phyloP scores from a whole-genome alignment of 2,797 vertebrate species.

The Dromococcyx pavoninus region DNA sequence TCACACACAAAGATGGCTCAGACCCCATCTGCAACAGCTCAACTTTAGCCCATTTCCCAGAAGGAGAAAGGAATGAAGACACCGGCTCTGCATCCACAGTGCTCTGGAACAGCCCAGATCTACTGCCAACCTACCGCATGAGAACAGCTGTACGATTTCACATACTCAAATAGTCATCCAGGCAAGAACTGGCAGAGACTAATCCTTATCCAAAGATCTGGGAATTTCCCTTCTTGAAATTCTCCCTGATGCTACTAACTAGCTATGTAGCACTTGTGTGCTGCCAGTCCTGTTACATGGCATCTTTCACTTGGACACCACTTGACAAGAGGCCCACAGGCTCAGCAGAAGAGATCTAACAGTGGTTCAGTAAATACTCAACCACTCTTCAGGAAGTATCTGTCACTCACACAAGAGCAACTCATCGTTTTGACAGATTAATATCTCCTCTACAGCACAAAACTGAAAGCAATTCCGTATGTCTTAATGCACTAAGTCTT shows the following conservation, averaged over 20 bases:
- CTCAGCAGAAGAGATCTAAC: neutral
- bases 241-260: neutral
- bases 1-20: conserved; percentile 32
- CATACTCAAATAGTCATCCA: neutral
- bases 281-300: neutral
- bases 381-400: neutral
- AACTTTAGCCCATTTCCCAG: conserved; percentile 33
- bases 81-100: neutral
- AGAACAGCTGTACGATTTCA: conserved; percentile 4
- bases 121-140: neutral
- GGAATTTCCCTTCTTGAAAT: conserved; percentile 26
- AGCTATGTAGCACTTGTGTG: neutral
- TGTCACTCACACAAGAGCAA: neutral
- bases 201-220: conserved; percentile 5
- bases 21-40: conserved; percentile 32
- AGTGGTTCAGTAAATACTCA: neutral
- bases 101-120: neutral
- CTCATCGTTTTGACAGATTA: neutral
- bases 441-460: neutral
- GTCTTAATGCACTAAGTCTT: neutral
- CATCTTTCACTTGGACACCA: neutral
- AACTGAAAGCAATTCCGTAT: neutral
- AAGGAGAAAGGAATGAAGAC: neutral
- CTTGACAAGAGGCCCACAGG: neutral
- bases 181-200: conserved; percentile 14